Percentiles rank a stretch among this genome's conserved stretches.
Evolutionary conservation across 2,797 vertebrate species (phyloP).

Genomic region (Telmatherina bonti): DNA sequence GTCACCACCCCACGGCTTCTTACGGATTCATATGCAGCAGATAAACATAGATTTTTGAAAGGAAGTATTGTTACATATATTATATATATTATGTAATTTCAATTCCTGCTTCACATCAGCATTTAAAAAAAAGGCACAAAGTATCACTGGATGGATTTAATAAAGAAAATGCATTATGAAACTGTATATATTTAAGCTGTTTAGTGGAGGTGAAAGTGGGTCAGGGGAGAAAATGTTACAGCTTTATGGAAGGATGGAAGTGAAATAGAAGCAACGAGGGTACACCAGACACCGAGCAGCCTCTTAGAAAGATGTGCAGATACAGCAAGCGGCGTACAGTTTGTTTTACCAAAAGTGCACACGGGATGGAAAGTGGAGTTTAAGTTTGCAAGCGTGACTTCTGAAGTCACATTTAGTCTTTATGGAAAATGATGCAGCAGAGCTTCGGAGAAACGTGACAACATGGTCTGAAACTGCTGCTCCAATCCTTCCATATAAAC

Average conservation of each 20-base stretch:
- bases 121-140: no score
- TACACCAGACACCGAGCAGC: slow-evolving; percentile 62
- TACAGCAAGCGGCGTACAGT: slow-evolving; percentile 56
- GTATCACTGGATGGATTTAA: not conserved
- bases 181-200: not conserved
- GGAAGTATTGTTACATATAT: not conserved
- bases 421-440: slow-evolving; percentile 40
- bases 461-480: slow-evolving; percentile 10
- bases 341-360: slow-evolving; percentile 59
- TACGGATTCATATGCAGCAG: slow-evolving; percentile 37
- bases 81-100: not conserved
- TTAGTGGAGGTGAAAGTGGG: slow-evolving; percentile 20
- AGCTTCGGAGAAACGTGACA: slow-evolving; percentile 30
- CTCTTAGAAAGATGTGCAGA: slow-evolving; percentile 61
- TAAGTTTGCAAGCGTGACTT: slow-evolving; percentile 33
- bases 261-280: slow-evolving; percentile 57
- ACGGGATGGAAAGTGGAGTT: slow-evolving; percentile 58
- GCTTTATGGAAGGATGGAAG: slow-evolving; percentile 61
- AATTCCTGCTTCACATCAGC: not conserved
- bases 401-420: slow-evolving; percentile 56
- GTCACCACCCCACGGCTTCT: slow-evolving; percentile 59
- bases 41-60: slow-evolving; percentile 26
- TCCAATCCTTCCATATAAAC: slow-evolving; percentile 12
- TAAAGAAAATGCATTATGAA: not conserved
- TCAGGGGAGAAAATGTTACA: slow-evolving; percentile 55